Evolutionary conservation across 1,140 invertebrate species (phyloP).

Genomic region (Eubasilissa regina): DNA sequence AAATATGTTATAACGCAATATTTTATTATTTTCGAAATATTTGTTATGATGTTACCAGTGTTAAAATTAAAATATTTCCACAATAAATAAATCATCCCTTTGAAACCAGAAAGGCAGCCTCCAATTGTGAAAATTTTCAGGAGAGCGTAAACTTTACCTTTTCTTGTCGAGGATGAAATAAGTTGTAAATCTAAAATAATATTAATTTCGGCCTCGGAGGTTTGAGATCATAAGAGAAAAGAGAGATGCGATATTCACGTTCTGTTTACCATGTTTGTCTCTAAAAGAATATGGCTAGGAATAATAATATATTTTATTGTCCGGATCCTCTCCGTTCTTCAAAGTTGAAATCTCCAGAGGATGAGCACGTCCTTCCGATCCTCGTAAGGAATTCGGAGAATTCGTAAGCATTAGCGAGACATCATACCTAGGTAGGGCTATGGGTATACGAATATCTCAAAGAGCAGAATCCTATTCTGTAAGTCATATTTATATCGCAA

Average conservation of each 20-base stretch:
- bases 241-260: constrained; percentile 10
- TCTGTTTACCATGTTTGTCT: constrained; percentile 14
- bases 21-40: too few relatives aligned
- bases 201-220: neutral
- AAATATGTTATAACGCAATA: too few relatives aligned
- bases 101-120: too few relatives aligned
- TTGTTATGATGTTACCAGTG: too few relatives aligned
- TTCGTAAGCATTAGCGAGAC: constrained; percentile 29
- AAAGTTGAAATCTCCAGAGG: constrained; percentile 21
- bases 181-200: too few relatives aligned
- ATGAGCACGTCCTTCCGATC: constrained; percentile 23
- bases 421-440: neutral
- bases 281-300: constrained; percentile 1
- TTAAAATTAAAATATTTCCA: too few relatives aligned
- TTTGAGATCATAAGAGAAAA: constrained; percentile 1
- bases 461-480: neutral
- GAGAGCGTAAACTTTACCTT: too few relatives aligned
- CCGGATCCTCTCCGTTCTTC: constrained; percentile 19
- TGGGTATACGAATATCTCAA: constrained; percentile 2
- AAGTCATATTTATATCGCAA: constrained; percentile 29
- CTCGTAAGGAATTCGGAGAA: constrained; percentile 17
- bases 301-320: constrained; percentile 35
- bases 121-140: too few relatives aligned
- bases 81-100: too few relatives aligned
- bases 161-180: too few relatives aligned